Evolutionary conservation across 2,113 vertebrate genomes (phyloP).

Genomic region (Siphamia tubifer): DNA sequence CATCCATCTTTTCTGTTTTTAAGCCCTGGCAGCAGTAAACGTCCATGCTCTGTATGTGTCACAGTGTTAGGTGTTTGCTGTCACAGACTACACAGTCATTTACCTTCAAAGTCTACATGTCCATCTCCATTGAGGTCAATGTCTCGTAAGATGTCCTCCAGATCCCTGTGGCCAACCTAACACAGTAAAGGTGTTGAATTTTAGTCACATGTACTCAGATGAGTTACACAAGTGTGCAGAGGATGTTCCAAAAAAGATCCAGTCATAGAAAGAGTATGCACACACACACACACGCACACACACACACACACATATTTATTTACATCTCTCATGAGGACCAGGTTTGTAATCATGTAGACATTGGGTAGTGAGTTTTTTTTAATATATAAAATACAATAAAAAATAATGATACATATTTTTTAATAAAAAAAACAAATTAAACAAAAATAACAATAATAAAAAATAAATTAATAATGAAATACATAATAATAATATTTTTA

Average conservation of each 20-base stretch:
- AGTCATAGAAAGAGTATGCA: constrained; percentile 2
- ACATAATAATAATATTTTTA: too few species aligned
- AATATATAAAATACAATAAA: too few species aligned
- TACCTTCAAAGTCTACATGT: constrained; percentile 96
- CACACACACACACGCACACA: too few species aligned
- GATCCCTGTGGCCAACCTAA: constrained; percentile 92
- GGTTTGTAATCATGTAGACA: too few species aligned
- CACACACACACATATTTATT: too few species aligned
- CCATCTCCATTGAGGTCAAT: constrained; percentile 98
- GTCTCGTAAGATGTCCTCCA: constrained; percentile 95
- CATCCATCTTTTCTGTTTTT: too few species aligned
- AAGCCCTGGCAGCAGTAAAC: background rate
- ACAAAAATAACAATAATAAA: too few species aligned
- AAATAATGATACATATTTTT: too few species aligned
- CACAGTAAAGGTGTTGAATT: constrained; percentile 13
- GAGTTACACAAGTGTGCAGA: background rate
- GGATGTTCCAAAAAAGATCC: background rate
- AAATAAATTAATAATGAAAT: too few species aligned
- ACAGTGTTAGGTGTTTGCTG: background rate
- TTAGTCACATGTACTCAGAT: background rate
- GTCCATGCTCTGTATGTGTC: background rate
- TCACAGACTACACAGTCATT: background rate
- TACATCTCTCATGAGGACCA: too few species aligned
- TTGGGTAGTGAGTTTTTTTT: too few species aligned
- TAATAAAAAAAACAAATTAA: too few species aligned